phyloP scores from a whole-genome alignment of 2,797 vertebrate genomes.

The Prionace glauca region DNA sequence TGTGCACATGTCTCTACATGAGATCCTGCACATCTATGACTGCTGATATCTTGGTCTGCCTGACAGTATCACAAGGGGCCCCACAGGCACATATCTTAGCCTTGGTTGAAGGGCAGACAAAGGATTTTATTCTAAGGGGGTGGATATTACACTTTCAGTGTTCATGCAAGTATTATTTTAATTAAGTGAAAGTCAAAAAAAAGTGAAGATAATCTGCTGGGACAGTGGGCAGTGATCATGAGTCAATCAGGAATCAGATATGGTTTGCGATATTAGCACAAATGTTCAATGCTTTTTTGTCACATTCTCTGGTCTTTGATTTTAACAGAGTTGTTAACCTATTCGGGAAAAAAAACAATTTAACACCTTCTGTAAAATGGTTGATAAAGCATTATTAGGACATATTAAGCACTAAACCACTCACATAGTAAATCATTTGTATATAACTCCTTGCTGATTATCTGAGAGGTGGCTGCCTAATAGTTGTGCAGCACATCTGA shows the following conservation, averaged over 20 bases:
- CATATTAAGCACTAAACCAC: neutral
- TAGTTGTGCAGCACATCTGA: neutral
- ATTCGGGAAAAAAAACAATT: slow-evolving; percentile 1
- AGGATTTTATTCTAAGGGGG: neutral
- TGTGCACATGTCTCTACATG: neutral
- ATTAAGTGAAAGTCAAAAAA: neutral
- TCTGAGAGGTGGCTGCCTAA: neutral
- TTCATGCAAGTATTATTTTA: neutral
- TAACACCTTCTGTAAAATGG: neutral
- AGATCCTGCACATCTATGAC: neutral
- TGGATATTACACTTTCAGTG: slow-evolving; percentile 7
- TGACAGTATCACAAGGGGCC: neutral
- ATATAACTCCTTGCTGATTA: neutral
- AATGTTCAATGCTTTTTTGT: neutral
- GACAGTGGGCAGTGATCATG: neutral
- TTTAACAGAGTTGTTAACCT: neutral
- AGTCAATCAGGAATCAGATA: neutral
- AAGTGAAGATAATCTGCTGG: neutral
- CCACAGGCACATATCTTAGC: neutral
- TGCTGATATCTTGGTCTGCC: slow-evolving; percentile 22
- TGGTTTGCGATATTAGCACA: neutral
- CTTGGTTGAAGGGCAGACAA: slow-evolving; percentile 20
- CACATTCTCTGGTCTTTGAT: neutral
- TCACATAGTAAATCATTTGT: neutral
- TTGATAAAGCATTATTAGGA: neutral